Evolutionary conservation across 2,113 vertebrate species (phyloP), one percentile per base, ranked within the genome.

Genomic region (Quiscalus mexicanus): DNA sequence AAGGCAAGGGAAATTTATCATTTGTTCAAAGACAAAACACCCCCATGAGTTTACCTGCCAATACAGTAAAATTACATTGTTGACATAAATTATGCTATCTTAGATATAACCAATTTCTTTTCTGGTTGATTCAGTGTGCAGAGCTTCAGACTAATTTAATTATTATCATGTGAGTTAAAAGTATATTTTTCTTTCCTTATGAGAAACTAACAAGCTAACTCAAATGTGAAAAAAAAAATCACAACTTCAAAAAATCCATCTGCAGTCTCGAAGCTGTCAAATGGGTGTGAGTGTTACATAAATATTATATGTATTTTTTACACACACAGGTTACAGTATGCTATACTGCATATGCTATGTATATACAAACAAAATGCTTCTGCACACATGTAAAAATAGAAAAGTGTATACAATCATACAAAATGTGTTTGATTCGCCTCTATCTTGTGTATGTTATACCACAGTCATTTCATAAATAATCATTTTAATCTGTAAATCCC

Each of bases 401-500:
- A 63, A 67, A 79, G 68, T 17, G 9, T 30, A 91, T 22, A 63
- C 19, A 75, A 58, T 49, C 82, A 74, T 16, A 35, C 10, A 77
- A 90, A 93, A 86, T 10, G 55, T 28, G 14, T 79, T 89, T 62
- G 62, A 75, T 80, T 92, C 89, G 91, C 76, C 52, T 96, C 77
- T 84, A 37, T 55, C 74, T 74, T 78, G 45, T 84, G 47, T 53
- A 82, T 35, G 58, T 74, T 96, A 79, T 30, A 89, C 33, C 84
- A 74, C 73, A 95, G 86, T 68, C 39, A 93, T 82, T 93, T 96
- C 81, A 89, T 70, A 97, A 96, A 87, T 79, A 90, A 96, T 63
- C 44, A 35, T 92, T 96, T 97, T 95, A 98, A 98, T 98, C 96
- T 98, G 95, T 84, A 97, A 96, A 98, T 97, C 98, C 97, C 96